phyloP scores from a whole-genome alignment of 2,113 vertebrate genomes.

The Bombycilla garrulus region DNA sequence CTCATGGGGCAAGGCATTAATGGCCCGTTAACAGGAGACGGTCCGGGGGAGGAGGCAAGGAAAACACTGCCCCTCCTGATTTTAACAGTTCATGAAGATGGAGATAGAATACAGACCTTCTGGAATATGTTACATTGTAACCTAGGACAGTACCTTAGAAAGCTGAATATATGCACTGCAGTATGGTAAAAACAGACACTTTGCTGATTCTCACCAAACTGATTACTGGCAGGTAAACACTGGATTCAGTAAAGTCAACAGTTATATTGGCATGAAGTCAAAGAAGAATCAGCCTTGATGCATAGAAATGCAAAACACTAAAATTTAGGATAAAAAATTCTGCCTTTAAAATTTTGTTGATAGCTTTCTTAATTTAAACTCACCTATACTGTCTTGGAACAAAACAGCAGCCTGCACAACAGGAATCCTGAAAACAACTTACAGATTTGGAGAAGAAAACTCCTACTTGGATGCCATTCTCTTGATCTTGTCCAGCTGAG shows the following conservation, averaged over 20 bases:
- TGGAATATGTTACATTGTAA: too few species aligned
- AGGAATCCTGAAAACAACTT: neutral
- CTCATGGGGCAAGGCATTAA: too few species aligned
- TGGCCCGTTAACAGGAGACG: too few species aligned
- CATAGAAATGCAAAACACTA: neutral
- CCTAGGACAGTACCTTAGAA: too few species aligned
- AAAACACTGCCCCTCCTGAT: too few species aligned
- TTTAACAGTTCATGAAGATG: too few species aligned
- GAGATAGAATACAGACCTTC: too few species aligned
- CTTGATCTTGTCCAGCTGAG: neutral
- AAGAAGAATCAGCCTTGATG: neutral
- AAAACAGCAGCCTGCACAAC: neutral
- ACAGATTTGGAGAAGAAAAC: neutral
- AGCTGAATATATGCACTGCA: neutral
- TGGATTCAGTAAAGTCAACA: neutral
- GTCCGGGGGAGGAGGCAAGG: too few species aligned
- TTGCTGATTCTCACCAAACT: neutral
- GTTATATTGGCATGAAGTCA: neutral
- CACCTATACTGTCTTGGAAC: neutral
- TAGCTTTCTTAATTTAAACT: neutral
- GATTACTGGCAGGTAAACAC: neutral
- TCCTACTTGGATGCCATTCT: neutral
- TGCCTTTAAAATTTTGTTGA: neutral
- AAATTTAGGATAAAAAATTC: neutral
- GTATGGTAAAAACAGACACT: neutral